Evolutionary conservation across 2,888 invertebrate species (phyloP).

Genomic region (Hipparchia sbordonii): DNA sequence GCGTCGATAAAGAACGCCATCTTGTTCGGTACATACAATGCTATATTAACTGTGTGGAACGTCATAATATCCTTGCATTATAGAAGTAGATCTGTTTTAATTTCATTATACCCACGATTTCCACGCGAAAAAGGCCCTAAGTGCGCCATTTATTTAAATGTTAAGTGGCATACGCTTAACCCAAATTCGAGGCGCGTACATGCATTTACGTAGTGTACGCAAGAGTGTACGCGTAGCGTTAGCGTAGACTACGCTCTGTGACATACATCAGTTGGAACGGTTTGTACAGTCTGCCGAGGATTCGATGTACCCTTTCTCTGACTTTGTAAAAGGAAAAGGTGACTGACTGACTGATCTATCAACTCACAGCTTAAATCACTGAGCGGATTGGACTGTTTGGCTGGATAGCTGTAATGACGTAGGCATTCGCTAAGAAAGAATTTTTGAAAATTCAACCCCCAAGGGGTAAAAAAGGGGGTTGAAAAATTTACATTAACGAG

Average conservation of each 20-base stretch:
- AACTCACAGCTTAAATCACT: too few relatives aligned
- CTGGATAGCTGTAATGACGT: too few relatives aligned
- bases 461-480: too few relatives aligned
- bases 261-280: constrained; percentile 29
- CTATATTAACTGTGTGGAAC: not conserved
- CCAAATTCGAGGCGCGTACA: constrained; percentile 32
- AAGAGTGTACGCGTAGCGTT: constrained; percentile 8
- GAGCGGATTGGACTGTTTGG: too few relatives aligned
- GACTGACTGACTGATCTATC: not conserved
- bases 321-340: not conserved
- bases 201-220: constrained; percentile 27
- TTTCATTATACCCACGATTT: constrained; percentile 12
- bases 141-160: constrained; percentile 21
- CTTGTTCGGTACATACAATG: too few relatives aligned
- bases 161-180: constrained; percentile 22
- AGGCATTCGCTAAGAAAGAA: too few relatives aligned
- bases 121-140: constrained; percentile 19
- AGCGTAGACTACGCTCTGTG: constrained; percentile 19
- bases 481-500: too few relatives aligned
- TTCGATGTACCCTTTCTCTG: not conserved
- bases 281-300: constrained; percentile 12
- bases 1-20: too few relatives aligned
- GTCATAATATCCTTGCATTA: not conserved
- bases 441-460: too few relatives aligned
- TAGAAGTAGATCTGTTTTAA: constrained; percentile 8